phyloP scores from a whole-genome alignment of 2,113 vertebrate genomes.

The Craseonycteris thonglongyai region DNA sequence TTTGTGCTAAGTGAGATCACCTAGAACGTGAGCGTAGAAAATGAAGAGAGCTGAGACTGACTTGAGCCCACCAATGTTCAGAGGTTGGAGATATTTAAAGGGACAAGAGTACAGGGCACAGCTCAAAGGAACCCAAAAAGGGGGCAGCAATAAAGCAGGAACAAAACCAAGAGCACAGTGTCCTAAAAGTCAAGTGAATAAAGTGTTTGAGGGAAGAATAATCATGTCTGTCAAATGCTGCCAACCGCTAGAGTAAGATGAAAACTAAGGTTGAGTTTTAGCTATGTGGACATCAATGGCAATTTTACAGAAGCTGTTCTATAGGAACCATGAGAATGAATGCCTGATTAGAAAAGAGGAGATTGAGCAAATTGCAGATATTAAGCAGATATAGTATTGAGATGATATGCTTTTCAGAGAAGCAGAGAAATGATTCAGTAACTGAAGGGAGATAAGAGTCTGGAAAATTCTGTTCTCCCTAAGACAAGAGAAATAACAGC shows the following conservation, averaged over 20 bases:
- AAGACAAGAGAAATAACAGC: neutral
- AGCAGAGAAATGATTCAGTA: neutral
- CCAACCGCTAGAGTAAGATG: neutral
- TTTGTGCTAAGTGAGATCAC: too few relatives aligned
- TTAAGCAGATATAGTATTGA: neutral
- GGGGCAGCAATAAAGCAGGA: neutral
- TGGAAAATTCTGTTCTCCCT: neutral
- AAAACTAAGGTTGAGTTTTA: slow-evolving; percentile 1
- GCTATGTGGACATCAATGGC: neutral
- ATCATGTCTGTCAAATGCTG: neutral
- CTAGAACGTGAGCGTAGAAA: too few relatives aligned
- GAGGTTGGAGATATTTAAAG: too few relatives aligned
- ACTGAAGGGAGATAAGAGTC: neutral
- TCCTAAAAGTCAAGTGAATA: neutral
- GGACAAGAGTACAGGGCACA: neutral
- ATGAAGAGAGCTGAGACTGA: too few relatives aligned
- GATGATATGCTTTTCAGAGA: neutral
- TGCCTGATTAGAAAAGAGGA: neutral
- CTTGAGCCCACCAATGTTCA: too few relatives aligned
- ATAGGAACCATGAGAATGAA: neutral
- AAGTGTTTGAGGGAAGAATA: too few relatives aligned
- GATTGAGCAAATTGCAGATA: neutral
- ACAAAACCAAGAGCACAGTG: neutral
- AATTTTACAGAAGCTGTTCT: neutral
- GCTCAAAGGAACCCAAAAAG: neutral